phyloP scores from a whole-genome alignment of 2,888 invertebrate species.

The Andrena trimmerana region DNA sequence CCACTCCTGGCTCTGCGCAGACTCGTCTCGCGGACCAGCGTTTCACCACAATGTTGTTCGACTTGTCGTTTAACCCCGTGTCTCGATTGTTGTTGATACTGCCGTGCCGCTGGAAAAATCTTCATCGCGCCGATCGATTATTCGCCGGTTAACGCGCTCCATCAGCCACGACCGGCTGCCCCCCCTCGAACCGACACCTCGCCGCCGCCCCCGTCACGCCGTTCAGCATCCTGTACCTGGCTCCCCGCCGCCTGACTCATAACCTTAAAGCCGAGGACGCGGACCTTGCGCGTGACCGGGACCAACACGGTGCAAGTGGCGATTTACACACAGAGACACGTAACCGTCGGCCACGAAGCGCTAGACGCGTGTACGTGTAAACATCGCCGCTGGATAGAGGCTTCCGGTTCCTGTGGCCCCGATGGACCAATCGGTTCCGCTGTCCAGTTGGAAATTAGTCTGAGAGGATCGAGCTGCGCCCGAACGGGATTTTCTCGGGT shows the following conservation, averaged over 20 bases:
- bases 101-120: constrained; percentile 35
- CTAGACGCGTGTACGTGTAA: constrained; percentile 20
- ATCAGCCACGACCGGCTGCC: no score
- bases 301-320: constrained; percentile 14
- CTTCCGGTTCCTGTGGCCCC: not conserved
- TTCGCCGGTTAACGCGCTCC: not conserved
- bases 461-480: constrained; percentile 23
- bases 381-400: constrained; percentile 17
- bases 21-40: constrained; percentile 65
- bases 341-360: not conserved
- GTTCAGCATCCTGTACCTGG: constrained; percentile 47
- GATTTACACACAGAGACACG: constrained; percentile 9
- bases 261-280: constrained; percentile 58
- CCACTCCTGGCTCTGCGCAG: constrained; percentile 68
- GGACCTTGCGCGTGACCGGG: constrained; percentile 36
- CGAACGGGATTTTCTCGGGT: not conserved
- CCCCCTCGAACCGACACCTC: not conserved
- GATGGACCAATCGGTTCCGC: constrained; percentile 22
- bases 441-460: constrained; percentile 23
- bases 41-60: constrained; percentile 74
- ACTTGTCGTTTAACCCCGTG: constrained; percentile 70
- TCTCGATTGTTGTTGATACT: constrained; percentile 67
- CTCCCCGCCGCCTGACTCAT: constrained; percentile 28
- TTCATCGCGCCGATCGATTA: constrained; percentile 37
- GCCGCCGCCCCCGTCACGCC: constrained; percentile 33